These are phyloP conservation scores for Linepithema humile DNA, from an alignment of 1,140 invertebrate species.

Conservation along the genomic window DNA sequence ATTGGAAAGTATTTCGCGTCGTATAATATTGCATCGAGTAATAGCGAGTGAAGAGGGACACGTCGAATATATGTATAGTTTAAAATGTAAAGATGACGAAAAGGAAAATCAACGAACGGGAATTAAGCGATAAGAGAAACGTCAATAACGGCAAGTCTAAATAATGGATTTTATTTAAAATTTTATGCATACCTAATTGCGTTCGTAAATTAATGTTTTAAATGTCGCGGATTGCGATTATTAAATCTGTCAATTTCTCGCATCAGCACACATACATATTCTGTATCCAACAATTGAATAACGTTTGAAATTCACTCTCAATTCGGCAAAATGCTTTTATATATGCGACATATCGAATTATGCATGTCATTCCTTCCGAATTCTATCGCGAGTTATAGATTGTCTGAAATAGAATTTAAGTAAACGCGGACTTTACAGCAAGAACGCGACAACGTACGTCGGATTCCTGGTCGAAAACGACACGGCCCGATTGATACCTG, in stretches of 20 bases:
- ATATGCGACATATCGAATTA: neutral
- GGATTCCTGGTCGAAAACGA: slow-evolving; percentile 35
- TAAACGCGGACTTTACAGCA: slow-evolving; percentile 8
- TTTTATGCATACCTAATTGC: neutral
- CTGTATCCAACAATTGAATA: neutral
- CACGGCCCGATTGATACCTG: slow-evolving; percentile 31
- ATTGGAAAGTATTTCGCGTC: slow-evolving; percentile 48
- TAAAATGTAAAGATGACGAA: neutral
- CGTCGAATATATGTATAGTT: neutral
- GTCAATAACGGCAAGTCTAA: neutral
- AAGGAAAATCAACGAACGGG: neutral
- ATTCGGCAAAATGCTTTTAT: neutral
- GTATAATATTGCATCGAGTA: slow-evolving; percentile 17
- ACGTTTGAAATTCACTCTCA: neutral
- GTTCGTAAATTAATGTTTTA: slow-evolving; percentile 9
- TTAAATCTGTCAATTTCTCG: neutral
- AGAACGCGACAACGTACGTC: neutral
- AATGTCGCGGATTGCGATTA: neutral
- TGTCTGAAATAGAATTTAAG: neutral
- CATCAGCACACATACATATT: neutral
- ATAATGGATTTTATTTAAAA: neutral
- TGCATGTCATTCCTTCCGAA: neutral
- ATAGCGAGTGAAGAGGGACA: neutral
- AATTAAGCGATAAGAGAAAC: neutral
- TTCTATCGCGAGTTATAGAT: no score